A percentile compares a stretch with the other conserved stretches of the same genome.
These are phyloP conservation scores for Rhopalosiphum maidis DNA, from an alignment of 1,140 invertebrate genomes.

Conservation along the genomic window DNA sequence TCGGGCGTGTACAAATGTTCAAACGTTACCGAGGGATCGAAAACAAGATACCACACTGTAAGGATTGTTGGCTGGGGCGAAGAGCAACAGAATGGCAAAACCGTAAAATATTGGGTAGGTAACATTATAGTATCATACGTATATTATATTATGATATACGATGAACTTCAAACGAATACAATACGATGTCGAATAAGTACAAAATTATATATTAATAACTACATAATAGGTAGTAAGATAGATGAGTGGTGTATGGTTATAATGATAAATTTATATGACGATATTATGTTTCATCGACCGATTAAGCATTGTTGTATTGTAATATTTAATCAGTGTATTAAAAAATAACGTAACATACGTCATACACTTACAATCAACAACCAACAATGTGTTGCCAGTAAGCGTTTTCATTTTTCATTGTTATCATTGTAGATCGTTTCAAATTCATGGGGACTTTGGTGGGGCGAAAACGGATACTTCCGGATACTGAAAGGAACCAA, in stretches of 20 bases:
- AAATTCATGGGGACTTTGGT: conserved; percentile 87
- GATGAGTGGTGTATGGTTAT: too few relatives aligned
- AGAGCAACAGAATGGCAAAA: conserved; percentile 66
- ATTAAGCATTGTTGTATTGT: too few relatives aligned
- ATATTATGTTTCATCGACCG: too few relatives aligned
- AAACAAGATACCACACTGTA: conserved; percentile 84
- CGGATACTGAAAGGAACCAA: conserved; percentile 78
- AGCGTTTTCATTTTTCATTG: background rate
- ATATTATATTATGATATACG: background rate
- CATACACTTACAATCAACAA: background rate
- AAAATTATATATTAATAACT: too few relatives aligned
- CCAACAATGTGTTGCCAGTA: background rate
- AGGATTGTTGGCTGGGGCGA: conserved; percentile 91
- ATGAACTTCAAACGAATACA: background rate
- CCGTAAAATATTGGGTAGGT: conserved; percentile 85
- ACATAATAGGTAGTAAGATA: too few relatives aligned
- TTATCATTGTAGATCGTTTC: conserved; percentile 74
- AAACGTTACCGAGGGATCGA: conserved; percentile 63
- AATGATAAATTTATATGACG: too few relatives aligned
- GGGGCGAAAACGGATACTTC: conserved; percentile 90
- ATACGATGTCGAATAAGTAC: background rate
- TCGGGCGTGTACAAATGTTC: conserved; percentile 82
- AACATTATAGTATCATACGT: too few relatives aligned
- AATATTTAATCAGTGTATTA: too few relatives aligned
- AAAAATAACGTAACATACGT: background rate